Evolutionary conservation across 2,888 invertebrate species (phyloP), one percentile per base, ranked within the genome.

Genomic region (Epiblema foenella): DNA sequence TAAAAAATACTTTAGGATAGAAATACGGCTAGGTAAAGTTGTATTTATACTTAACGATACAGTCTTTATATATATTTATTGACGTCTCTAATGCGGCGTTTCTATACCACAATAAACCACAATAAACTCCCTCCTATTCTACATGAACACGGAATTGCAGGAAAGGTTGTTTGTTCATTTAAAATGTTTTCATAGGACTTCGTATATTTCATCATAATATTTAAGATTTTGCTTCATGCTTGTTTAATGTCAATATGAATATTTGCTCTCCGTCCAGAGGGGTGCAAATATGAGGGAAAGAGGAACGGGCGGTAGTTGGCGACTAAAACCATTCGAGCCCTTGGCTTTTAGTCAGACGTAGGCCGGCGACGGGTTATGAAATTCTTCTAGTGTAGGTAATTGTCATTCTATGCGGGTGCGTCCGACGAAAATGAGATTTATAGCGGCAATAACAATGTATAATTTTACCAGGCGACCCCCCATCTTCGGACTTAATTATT

Each of bases 401-500:
- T 90, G 84, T 85, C 89, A 91, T 91, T 90, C 91, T 76, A 79
- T 76, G 78, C 82, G 85, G 81, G 88, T 85, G 82, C 85, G 87
- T 86, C 83, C 86, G 84, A 85, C 84, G 81, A 91, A 90, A 90
- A 89, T 89, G 83, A 88, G 89, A 90, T 91, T 92, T 91, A 92
- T 91, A 86, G 88, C 85, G 85, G 88, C 85, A 88, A 89, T 89
- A 90, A 90, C 90, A 90, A 91, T 90, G 90, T 89, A 90, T 89
- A 92, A 91, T 91, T 91, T 90, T 79, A 87, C 84, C 85, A 84
- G 78, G 81, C 87, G 84, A 89, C 88, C 90, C 90, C 87, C 85
- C 86, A 87, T 87, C 84, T 85, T 83, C 82, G 81, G 83, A 87
- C 88, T 90, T 93, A 91, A 92, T 93, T 93, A 93, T 93, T 91